Conservation (phyloP, 2,888 invertebrate species). For the Melipona bicolor region DNA sequence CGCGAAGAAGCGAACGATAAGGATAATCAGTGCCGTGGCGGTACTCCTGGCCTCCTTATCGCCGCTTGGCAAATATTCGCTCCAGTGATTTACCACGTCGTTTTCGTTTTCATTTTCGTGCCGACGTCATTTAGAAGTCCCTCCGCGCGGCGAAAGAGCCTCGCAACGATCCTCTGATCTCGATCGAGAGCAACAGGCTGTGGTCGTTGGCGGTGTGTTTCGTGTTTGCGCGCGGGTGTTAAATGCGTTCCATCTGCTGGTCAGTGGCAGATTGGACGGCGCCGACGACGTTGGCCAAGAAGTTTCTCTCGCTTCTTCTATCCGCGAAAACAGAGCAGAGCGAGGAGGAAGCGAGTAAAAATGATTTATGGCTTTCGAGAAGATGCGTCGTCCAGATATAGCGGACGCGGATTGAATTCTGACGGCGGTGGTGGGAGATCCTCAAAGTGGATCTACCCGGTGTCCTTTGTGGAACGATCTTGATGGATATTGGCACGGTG, state of each 20-base stretch:
- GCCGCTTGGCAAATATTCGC: constrained; percentile 43
- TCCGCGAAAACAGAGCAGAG: constrained; percentile 59
- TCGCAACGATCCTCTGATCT: constrained; percentile 55
- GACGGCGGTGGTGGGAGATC: constrained; percentile 1
- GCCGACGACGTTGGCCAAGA: background rate
- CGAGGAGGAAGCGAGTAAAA: constrained; percentile 63
- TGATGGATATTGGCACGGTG: background rate
- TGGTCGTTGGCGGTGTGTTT: constrained; percentile 18
- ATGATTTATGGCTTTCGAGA: constrained; percentile 49
- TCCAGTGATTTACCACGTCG: constrained; percentile 47
- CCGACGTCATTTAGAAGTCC: constrained; percentile 38
- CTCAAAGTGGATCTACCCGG: constrained; percentile 31
- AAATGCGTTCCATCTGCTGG: constrained; percentile 61
- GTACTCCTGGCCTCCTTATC: constrained; percentile 38
- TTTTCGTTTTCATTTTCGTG: constrained; percentile 18
- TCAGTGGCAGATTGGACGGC: constrained; percentile 53
- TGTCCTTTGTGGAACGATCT: constrained; percentile 34
- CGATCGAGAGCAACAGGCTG: constrained; percentile 45
- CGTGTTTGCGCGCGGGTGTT: constrained; percentile 53
- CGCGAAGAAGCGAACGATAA: constrained; percentile 30
- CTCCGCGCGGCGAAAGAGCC: constrained; percentile 19
- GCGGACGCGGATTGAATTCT: constrained; percentile 40
- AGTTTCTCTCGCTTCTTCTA: background rate
- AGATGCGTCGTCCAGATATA: constrained; percentile 35
- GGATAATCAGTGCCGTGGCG: constrained; percentile 20